Evolutionary conservation across 53 echinoderm and acorn worm genomes (phyloP), one percentile per base, ranked within the genome.

Genomic region (Stichopus horrens): DNA sequence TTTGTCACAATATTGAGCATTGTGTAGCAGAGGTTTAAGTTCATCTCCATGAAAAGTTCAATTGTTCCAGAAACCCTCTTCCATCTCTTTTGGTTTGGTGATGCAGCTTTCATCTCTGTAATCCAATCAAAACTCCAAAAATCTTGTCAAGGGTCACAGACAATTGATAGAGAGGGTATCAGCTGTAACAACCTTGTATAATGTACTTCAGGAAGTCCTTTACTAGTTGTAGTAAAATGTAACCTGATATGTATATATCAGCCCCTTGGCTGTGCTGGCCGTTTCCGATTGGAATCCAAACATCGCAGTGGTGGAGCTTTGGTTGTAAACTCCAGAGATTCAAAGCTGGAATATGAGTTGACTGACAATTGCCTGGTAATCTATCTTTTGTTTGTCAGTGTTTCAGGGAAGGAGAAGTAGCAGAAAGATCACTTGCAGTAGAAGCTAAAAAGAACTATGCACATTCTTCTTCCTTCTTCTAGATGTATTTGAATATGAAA

Each of bases 141-240:
- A 79, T 7, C 21, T 21, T 81, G 81, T 81, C 81, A 81, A 81
- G 58, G 81, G 81, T 81, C 58, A 81, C 10, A 21, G 81, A 56
- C 6, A 81, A 54, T 2, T 16, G 13, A 71, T 71, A 58, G 58
- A 58, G 19, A 18, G 10, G 6, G 21, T 81, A 81, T 81, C 81
- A 57, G 81, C 58, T 56, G 81, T 58, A 81, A 57, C 58, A 21
- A 21, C 57, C 56, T 81, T 81, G 58, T 81, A 56, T 18, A 56
- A 57, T 51, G 21, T 81, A 58, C 21, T 81, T 81, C 81, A 81
- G 81, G 81, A 81, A 81, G 58, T 81, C 55, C 55, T 81, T 75
- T 56, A 55, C 20, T 21, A 20, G 56, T 81, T 57, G 5, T 37
- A 37, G 37, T 37, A 37, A 20, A 55, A 81, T 20, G 55, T 20